Base-by-base conservation (phyloP, 2,888 invertebrate genomes). In the Agapostemon virescens region DNA sequence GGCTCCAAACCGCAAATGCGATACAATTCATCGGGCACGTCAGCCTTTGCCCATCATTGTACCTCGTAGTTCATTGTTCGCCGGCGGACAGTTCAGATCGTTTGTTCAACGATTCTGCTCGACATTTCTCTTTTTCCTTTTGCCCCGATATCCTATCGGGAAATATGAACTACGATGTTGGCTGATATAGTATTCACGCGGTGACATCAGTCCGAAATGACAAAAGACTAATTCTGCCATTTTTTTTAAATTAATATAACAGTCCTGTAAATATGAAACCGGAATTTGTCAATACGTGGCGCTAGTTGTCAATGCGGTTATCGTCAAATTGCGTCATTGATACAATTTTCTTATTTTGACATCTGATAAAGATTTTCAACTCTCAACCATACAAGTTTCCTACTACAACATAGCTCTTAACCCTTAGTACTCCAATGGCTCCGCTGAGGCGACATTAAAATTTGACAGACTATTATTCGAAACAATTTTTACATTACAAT, bases 1-100 rank as follows among this genome's bases (percentile, higher is more conserved):
- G 74, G 70, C 75, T 79, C 67, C 33, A 76, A 76, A 74, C 66
- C 71, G 69, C 79, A 71, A 83, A 83, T 68, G 80, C 77, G 86
- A 86, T 86, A 86, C 79, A 82, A 85, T 86, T 86, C 84, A 86
- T 64, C 68, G 79, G 68, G 77, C 74, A 75, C 79, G 69, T 73
- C 73, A 74, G 58, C 72, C 82, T 78, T 79, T 76, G 77, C 69
- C 74, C 76, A 84, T 82, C 79, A 81, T 85, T 81, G 79, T 84
- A n/a, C 33, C 58, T 45, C 58, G 79, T 77, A 69, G 68, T 74
- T 79, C 78, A 83, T 85, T 85, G 85, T 85, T 70, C 84, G 76
- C 55, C 55, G 36, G 17, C 38, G 80, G 74, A 84, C 82, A 77
- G 72, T 68, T 61, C 69, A 66, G 74, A 80, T 83, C 76, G 84